These are phyloP conservation scores for Ciona savignyi DNA, from an alignment of 23 tunicate species.

Conservation along the genomic window DNA sequence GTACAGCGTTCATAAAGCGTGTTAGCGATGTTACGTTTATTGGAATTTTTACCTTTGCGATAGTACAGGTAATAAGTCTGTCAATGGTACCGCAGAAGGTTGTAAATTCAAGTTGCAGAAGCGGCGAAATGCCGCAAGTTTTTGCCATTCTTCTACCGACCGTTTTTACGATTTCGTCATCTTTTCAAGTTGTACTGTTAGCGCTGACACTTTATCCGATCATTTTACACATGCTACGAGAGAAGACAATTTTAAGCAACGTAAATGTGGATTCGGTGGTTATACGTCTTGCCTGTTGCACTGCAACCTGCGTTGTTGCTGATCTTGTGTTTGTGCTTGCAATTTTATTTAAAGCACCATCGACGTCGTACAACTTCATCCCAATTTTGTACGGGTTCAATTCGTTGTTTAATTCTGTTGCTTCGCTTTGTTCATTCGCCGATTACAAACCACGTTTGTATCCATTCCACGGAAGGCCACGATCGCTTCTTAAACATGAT, in stretches of 20 bases:
- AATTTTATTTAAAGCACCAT: not conserved
- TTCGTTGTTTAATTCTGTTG: not conserved
- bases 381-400: not conserved
- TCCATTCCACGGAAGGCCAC: not conserved
- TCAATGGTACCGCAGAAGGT: not conserved
- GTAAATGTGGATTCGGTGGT: not conserved
- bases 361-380: not conserved
- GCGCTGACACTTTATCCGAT: not conserved
- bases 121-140: not conserved
- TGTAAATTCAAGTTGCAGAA: not conserved
- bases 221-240: not conserved
- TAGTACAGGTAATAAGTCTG: not conserved
- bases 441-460: not conserved
- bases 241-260: not conserved
- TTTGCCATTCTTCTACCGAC: not conserved
- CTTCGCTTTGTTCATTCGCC: not conserved
- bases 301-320: not conserved
- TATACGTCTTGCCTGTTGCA: not conserved
- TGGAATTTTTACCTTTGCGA: not conserved
- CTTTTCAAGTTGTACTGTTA: not conserved
- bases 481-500: no score
- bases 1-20: not conserved
- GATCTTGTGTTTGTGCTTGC: not conserved
- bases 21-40: not conserved
- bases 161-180: not conserved